Base-by-base conservation (phyloP, 2,797 vertebrate genomes). In the Cyprinella venusta region DNA sequence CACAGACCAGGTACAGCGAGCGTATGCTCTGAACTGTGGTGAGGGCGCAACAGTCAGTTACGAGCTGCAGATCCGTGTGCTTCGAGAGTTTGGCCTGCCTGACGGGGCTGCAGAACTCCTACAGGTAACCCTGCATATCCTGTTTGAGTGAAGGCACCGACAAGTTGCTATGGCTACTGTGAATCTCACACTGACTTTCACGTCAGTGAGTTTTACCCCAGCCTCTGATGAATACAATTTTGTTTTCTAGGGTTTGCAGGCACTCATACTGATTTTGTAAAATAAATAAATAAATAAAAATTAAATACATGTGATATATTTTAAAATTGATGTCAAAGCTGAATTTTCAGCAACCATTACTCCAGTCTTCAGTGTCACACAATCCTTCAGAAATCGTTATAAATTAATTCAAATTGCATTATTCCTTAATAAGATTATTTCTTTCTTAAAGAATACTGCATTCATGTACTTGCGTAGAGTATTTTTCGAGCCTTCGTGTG, bases 11-110 rank as follows among this genome's bases (percentile, higher is more conserved):
- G 98, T 99, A 83, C 98, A 99, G 88, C 91, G 97, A 77, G 98
- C 98, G 0, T 99, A 98, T 0, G 97, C 97, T 0, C 96, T 99
- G 0, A 99, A 99, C 88, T 99, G 98, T 0, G 97, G 98, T 1
- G 98, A 99, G 86, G 98, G 97, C 0, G 97, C 97, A 91, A 98
- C 97, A 0, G 98, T 99, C 92, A 99, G 97, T 87, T 98, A 97
- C 0, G 97, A 99, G 90, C 96, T 99, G 87, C 98, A 99, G 93
- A 96, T 99, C 69, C 96, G 98, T 0, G 98, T 99, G 26, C 92
- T 99, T 75, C 91, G 98, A 63, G 98, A 99, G 88, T 99, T 98
- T 0, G 96, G 97, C 10, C 95, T 99, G 5, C 95, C 97, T 0
- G 98, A 99, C 1, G 95, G 97, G 64, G 98, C 98, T 79, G 96